Evolutionary conservation across 2,113 vertebrate species (phyloP).

Genomic region (Lasiurus borealis): DNA sequence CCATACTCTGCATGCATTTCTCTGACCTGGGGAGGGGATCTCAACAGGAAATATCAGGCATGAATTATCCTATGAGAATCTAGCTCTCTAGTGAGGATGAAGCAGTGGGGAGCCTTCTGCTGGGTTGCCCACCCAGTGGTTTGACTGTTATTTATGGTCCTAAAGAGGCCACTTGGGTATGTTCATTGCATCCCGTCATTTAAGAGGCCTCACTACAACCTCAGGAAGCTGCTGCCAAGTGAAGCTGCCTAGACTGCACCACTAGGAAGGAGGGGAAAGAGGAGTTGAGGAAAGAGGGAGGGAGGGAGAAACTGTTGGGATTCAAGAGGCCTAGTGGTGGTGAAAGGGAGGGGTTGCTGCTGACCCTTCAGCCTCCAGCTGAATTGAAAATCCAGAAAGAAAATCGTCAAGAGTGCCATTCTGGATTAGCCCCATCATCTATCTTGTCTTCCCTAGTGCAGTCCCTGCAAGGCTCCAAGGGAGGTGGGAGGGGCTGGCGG

Average conservation of each 20-base stretch:
- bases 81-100: neutral
- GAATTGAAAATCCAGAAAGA: neutral
- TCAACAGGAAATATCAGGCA: neutral
- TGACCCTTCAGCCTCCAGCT: neutral
- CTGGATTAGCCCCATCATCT: neutral
- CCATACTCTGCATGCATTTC: neutral
- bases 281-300: neutral
- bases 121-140: neutral
- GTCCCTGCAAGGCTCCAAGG: conserved; percentile 28
- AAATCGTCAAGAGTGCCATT: neutral
- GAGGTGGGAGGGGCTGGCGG: conserved; percentile 13
- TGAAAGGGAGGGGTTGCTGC: neutral
- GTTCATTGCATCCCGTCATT: neutral
- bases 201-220: conserved; percentile 30
- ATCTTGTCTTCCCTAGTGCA: conserved; percentile 2
- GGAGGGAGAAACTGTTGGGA: neutral
- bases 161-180: conserved; percentile 16
- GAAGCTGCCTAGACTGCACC: conserved; percentile 37
- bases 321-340: neutral
- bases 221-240: neutral
- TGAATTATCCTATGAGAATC: neutral
- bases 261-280: neutral
- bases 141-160: conserved; percentile 34
- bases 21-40: neutral
- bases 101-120: neutral